phyloP scores from a whole-genome alignment of 1,140 invertebrate species.

The Heliconius melpomene region DNA sequence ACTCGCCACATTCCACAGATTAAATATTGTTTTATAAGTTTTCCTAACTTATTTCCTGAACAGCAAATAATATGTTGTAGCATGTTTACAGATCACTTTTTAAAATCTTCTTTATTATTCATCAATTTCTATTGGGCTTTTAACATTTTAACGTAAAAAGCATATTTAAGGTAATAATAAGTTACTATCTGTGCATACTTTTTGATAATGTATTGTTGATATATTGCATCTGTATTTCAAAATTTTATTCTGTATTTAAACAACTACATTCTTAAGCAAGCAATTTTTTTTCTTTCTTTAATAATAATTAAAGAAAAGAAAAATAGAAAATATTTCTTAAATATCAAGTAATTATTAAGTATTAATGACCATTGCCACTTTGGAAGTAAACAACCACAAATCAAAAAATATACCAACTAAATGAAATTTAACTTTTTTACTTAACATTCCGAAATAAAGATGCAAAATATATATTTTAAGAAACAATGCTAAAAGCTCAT shows the following conservation, averaged over 20 bases:
- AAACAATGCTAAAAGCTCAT: slow-evolving; percentile 35
- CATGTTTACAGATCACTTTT: slow-evolving; percentile 26
- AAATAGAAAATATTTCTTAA: background rate
- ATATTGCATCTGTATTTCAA: background rate
- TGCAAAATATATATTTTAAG: background rate
- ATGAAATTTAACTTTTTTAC: background rate
- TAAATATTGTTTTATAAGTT: background rate
- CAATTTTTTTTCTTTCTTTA: background rate
- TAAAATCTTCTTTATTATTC: slow-evolving; percentile 29
- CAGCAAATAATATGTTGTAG: slow-evolving; percentile 10
- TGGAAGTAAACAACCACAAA: no score
- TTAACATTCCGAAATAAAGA: background rate
- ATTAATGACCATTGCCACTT: no score
- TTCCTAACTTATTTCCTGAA: slow-evolving; percentile 12
- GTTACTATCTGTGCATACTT: background rate
- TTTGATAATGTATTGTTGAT: background rate
- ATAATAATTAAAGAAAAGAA: background rate
- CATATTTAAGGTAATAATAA: background rate
- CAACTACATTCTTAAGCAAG: background rate
- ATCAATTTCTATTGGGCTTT: slow-evolving; percentile 33
- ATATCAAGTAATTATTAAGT: no score
- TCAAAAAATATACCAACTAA: no score
- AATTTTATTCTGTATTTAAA: background rate
- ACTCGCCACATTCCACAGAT: slow-evolving; percentile 17
- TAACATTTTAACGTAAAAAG: slow-evolving; percentile 17